phyloP scores from a whole-genome alignment of 2,888 invertebrate genomes.

The Polyommatus iphigenia region DNA sequence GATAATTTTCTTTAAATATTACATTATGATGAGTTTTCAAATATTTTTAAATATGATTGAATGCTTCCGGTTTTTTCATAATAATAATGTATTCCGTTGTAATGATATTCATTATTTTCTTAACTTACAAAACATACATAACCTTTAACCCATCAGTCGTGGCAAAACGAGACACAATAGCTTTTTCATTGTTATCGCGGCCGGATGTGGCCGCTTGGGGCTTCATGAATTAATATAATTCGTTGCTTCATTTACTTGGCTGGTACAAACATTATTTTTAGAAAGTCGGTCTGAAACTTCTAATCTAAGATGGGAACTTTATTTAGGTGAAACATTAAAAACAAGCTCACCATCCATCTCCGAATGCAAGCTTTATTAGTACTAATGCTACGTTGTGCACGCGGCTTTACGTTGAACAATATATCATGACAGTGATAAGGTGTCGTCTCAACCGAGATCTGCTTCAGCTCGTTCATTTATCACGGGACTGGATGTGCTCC shows the following conservation, averaged over 20 bases:
- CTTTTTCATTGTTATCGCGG: too few relatives aligned
- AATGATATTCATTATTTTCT: too few relatives aligned
- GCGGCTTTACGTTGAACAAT: conserved; percentile 30
- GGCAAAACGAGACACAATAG: too few relatives aligned
- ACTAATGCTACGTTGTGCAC: conserved; percentile 14
- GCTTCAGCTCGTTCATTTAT: conserved; percentile 33
- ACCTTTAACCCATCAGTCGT: too few relatives aligned
- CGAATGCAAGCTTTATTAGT: conserved; percentile 7
- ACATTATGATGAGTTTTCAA: too few relatives aligned
- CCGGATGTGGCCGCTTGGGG: too few relatives aligned
- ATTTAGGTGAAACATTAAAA: background rate
- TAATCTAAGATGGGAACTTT: background rate
- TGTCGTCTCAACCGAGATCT: conserved; percentile 33
- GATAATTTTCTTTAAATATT: background rate
- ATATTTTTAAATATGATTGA: too few relatives aligned
- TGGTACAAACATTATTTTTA: background rate
- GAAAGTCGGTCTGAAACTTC: background rate
- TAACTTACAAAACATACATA: too few relatives aligned
- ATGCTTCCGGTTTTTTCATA: too few relatives aligned
- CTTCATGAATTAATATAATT: too few relatives aligned
- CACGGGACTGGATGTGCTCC: conserved; percentile 21
- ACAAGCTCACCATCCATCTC: background rate
- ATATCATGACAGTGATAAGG: conserved; percentile 34
- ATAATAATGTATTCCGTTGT: too few relatives aligned
- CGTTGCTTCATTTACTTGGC: background rate